phyloP scores from a whole-genome alignment of 2,888 invertebrate genomes.

The Villa cingulata region DNA sequence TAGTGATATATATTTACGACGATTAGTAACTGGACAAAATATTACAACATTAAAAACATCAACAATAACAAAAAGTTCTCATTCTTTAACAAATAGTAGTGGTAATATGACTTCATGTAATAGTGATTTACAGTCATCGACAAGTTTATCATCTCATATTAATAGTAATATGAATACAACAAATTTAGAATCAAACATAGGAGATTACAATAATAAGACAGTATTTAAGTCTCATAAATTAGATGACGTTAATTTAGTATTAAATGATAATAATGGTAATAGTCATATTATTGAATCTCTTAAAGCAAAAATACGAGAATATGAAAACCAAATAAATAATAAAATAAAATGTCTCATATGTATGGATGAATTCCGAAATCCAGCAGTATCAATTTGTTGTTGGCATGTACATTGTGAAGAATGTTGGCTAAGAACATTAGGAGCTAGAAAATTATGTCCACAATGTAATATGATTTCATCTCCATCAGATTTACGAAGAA shows the following conservation, averaged over 20 bases:
- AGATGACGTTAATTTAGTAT: no score
- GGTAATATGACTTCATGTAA: conserved; percentile 1
- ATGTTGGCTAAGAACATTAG: conserved; percentile 57
- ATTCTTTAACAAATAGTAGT: conserved; percentile 17
- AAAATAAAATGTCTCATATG: conserved; percentile 81
- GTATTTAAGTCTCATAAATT: no score
- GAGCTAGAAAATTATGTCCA: conserved; percentile 84
- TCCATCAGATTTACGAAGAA: conserved; percentile 70
- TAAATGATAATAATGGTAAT: not conserved
- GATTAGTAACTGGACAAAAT: conserved; percentile 23
- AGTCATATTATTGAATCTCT: conserved; percentile 49
- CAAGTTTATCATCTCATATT: no score
- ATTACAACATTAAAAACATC: conserved; percentile 13
- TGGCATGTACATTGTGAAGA: conserved; percentile 95
- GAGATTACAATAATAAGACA: conserved; percentile 50
- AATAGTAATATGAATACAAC: not conserved
- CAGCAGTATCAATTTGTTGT: conserved; percentile 85
- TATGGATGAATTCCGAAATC: conserved; percentile 70
- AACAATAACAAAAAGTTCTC: conserved; percentile 16
- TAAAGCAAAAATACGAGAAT: conserved; percentile 59
- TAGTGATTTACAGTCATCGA: not conserved
- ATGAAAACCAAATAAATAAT: conserved; percentile 48
- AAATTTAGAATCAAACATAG: conserved; percentile 39
- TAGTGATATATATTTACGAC: conserved; percentile 29
- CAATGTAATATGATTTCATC: conserved; percentile 91